These are phyloP conservation scores for Lottia scabra DNA, from an alignment of 2,888 invertebrate species.

Conservation along the genomic window DNA sequence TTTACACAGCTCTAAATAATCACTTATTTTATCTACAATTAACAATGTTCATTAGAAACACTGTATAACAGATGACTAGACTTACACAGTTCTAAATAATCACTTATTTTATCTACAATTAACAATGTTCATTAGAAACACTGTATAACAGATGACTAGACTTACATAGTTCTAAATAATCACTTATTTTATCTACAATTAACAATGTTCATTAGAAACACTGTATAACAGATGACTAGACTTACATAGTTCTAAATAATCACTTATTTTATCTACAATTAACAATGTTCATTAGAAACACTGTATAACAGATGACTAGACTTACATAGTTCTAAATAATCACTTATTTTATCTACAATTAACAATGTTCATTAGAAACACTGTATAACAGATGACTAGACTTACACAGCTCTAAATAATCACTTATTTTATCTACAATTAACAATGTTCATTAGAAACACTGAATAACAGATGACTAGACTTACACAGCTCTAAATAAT, in stretches of 20 bases:
- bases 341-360: no score
- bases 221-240: constrained; percentile 10
- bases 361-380: no score
- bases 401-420: no score
- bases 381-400: no score
- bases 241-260: background rate
- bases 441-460: no score
- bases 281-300: no score
- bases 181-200: constrained; percentile 9
- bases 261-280: constrained; percentile 9
- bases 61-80: constrained; percentile 10
- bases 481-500: no score
- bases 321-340: no score
- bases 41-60: constrained; percentile 7
- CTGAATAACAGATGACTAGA: no score
- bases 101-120: constrained; percentile 9
- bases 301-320: no score
- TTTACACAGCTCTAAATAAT: constrained; percentile 20
- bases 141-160: constrained; percentile 10
- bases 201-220: constrained; percentile 7
- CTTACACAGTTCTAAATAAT: background rate
- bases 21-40: constrained; percentile 9
- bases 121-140: constrained; percentile 7
- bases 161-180: background rate
- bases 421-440: no score